These are phyloP conservation scores for Drosophila basisetae DNA, from an alignment of 2,888 invertebrate genomes.

Conservation along the genomic window DNA sequence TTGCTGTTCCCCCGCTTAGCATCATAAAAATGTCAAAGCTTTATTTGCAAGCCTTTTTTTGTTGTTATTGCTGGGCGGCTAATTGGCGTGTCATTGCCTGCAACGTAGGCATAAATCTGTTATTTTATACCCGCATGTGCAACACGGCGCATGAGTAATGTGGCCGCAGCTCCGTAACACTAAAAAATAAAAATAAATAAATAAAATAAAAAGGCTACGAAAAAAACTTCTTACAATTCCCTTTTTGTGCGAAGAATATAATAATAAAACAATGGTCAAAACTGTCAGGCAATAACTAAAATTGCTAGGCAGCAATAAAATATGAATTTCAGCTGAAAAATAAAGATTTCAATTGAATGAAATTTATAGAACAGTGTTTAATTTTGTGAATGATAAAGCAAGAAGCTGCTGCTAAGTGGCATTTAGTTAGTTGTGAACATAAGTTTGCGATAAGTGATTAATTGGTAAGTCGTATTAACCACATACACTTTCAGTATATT, in stretches of 20 bases:
- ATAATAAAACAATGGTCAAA: constrained; percentile 26
- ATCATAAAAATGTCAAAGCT: constrained; percentile 81
- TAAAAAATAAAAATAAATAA: constrained; percentile 4
- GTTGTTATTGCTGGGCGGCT: constrained; percentile 64
- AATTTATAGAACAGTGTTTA: not conserved
- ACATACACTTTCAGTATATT: not conserved
- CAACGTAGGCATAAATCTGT: constrained; percentile 78
- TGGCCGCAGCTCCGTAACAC: constrained; percentile 50
- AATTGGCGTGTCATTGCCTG: constrained; percentile 81
- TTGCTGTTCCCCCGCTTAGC: constrained; percentile 66
- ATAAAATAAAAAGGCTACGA: not conserved
- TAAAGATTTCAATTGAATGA: not conserved
- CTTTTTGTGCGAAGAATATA: constrained; percentile 33
- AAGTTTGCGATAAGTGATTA: not conserved
- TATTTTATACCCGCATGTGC: constrained; percentile 75
- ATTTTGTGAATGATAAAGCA: not conserved
- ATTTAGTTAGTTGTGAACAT: not conserved
- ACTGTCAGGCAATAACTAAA: not conserved
- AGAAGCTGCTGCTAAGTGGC: too few species aligned
- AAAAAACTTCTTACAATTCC: constrained; percentile 27
- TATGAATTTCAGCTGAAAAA: not conserved
- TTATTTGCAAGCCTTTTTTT: constrained; percentile 68
- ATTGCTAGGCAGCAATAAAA: not conserved
- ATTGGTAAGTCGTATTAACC: not conserved
- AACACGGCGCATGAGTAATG: constrained; percentile 76